Percentiles rank a stretch among this genome's conserved stretches.
Conservation (phyloP, 2,113 vertebrate genomes). For the Ciconia boyciana region DNA sequence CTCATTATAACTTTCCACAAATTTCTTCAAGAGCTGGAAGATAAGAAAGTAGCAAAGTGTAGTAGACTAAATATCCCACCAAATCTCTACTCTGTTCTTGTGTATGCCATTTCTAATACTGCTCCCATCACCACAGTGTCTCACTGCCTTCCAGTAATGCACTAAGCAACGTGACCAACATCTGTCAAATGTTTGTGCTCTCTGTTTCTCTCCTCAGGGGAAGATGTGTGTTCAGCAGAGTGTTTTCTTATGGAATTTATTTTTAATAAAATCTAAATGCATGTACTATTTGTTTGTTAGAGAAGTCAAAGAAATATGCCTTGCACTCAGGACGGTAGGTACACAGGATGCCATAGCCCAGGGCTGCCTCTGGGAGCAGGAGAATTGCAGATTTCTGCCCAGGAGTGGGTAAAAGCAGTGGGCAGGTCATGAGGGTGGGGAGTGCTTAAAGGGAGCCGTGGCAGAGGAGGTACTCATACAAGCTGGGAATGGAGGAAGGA, state of each 20-base stretch:
- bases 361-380: background rate
- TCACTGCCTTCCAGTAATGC: background rate
- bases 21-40: background rate
- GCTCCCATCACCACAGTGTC: background rate
- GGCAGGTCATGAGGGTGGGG: background rate
- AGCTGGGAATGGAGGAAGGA: background rate
- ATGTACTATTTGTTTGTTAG: background rate
- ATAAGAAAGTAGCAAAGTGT: background rate
- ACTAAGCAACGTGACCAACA: background rate
- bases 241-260: conserved; percentile 15
- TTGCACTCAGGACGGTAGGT: background rate
- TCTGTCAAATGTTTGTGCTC: conserved; percentile 23
- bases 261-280: conserved; percentile 50
- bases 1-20: background rate
- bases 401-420: background rate
- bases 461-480: background rate
- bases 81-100: background rate
- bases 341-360: background rate
- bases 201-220: background rate
- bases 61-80: background rate
- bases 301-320: background rate
- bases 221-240: background rate
- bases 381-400: background rate
- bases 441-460: background rate
- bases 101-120: background rate